Evolutionary conservation across 2,113 vertebrate species (phyloP).

Genomic region (Scophthalmus maximus): DNA sequence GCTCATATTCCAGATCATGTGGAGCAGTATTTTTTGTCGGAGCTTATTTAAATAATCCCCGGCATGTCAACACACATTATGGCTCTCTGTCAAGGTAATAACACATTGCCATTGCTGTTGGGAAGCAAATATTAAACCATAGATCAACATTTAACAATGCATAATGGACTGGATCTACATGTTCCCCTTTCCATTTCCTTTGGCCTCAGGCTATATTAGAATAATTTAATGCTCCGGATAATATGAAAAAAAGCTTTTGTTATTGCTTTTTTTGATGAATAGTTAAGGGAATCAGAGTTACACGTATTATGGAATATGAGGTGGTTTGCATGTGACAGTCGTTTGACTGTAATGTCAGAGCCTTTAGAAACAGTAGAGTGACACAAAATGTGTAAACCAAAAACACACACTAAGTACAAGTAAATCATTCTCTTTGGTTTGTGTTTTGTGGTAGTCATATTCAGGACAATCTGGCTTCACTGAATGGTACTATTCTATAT

Average conservation of each 20-base stretch:
- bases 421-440: constrained; percentile 21
- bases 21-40: constrained; percentile 71
- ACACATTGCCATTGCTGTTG: constrained; percentile 79
- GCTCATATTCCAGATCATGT: constrained; percentile 55
- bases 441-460: not conserved
- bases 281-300: constrained; percentile 60
- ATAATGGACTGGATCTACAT: constrained; percentile 81
- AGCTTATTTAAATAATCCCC: constrained; percentile 82
- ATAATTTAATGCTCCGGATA: constrained; percentile 80
- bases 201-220: constrained; percentile 79
- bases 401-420: constrained; percentile 7
- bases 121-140: constrained; percentile 85
- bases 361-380: constrained; percentile 2
- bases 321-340: constrained; percentile 51
- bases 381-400: constrained; percentile 24
- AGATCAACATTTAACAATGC: constrained; percentile 84
- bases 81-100: constrained; percentile 80
- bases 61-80: constrained; percentile 71
- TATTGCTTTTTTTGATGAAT: constrained; percentile 78
- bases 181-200: constrained; percentile 77
- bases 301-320: constrained; percentile 57
- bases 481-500: constrained; percentile 2
- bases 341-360: constrained; percentile 33
- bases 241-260: constrained; percentile 60
- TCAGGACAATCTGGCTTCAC: not conserved